Percentiles rank a stretch among this genome's conserved stretches.
phyloP scores from a whole-genome alignment of 2,797 vertebrate genomes.

The Lagodon rhomboides region DNA sequence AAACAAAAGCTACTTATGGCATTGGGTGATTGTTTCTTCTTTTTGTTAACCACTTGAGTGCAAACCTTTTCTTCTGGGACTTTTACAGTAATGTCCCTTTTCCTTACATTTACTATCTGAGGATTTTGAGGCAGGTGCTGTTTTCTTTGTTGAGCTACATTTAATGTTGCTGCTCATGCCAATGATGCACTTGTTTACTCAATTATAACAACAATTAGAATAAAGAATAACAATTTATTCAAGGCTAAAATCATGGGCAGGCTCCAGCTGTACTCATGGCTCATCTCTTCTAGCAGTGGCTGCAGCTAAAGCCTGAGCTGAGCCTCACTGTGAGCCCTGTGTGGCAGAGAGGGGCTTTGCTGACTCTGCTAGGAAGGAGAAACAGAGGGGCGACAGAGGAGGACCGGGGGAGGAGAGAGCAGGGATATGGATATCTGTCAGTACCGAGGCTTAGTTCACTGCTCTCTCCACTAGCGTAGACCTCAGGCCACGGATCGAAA shows the following conservation, averaged over 20 bases:
- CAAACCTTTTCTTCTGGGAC: not conserved
- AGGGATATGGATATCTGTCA: constrained; percentile 71
- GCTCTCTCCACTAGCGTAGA: constrained; percentile 61
- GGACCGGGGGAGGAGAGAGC: constrained; percentile 19
- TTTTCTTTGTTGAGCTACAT: not conserved
- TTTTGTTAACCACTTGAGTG: not conserved
- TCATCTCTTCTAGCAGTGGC: constrained; percentile 39
- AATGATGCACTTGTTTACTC: not conserved
- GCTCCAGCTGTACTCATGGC: constrained; percentile 46
- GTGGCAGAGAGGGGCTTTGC: constrained; percentile 41
- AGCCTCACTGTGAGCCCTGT: constrained; percentile 57
- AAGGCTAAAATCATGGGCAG: constrained; percentile 14
- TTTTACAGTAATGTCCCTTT: not conserved
- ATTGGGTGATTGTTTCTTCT: not conserved
- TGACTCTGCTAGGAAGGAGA: constrained; percentile 39
- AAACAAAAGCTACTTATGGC: not conserved
- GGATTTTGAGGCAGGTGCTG: not conserved
- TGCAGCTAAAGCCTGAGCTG: constrained; percentile 44
- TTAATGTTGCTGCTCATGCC: not conserved
- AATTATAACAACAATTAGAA: not conserved
- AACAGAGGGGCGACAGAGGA: constrained; percentile 15
- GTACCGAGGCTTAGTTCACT: constrained; percentile 32
- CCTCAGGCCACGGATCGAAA: constrained; percentile 75
- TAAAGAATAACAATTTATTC: constrained; percentile 18
- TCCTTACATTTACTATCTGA: not conserved